Evolutionary conservation across 2,797 vertebrate genomes (phyloP).

Genomic region (Perodicticus potto): DNA sequence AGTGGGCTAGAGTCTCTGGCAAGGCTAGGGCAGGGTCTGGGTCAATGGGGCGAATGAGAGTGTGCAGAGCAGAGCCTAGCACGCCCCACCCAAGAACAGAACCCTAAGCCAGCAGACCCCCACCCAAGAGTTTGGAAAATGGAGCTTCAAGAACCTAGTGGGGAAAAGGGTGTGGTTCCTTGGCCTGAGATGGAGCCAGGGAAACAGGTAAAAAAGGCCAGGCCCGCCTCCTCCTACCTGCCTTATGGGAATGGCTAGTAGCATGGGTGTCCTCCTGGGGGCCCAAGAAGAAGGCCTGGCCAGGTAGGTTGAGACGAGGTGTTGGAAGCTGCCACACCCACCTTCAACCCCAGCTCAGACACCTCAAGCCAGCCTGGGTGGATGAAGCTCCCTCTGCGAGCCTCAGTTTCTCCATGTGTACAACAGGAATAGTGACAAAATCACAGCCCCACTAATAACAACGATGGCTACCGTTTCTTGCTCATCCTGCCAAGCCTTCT

Average conservation of each 20-base stretch:
- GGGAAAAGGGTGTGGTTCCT: rapidly evolving
- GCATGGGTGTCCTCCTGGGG: not conserved
- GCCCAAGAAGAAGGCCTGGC: not conserved
- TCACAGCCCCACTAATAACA: too few species aligned
- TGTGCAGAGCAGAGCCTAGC: not conserved
- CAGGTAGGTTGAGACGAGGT: not conserved
- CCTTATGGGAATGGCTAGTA: not conserved
- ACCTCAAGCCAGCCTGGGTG: not conserved
- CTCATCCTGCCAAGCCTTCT: not conserved
- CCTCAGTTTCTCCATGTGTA: not conserved
- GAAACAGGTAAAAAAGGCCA: not conserved
- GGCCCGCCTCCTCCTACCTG: too few species aligned
- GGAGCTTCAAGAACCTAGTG: not conserved
- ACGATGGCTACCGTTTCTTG: not conserved
- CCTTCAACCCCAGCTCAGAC: not conserved
- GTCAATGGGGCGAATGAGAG: not conserved
- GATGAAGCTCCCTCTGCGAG: not conserved
- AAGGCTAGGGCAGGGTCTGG: not conserved
- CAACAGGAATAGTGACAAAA: not conserved
- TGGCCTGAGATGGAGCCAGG: not conserved
- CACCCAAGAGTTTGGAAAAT: not conserved
- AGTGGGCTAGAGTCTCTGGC: not conserved
- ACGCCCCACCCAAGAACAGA: too few species aligned
- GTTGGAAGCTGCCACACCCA: not conserved
- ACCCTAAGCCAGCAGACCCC: not conserved